phyloP scores from a whole-genome alignment of 2,888 invertebrate species.

The Drosophila kambysellisi region DNA sequence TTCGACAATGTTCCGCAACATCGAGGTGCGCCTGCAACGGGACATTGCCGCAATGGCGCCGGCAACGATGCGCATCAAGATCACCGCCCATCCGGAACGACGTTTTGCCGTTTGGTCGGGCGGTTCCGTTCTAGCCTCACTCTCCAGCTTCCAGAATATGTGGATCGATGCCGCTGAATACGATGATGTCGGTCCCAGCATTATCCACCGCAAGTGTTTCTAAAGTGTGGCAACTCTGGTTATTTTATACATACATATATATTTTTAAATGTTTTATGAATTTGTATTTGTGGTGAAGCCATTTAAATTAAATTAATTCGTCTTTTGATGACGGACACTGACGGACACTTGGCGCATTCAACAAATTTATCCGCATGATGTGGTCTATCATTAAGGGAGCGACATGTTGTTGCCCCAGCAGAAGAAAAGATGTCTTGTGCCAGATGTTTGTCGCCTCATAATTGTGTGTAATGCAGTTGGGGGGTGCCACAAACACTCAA shows the following conservation, averaged over 20 bases:
- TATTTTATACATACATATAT: slow-evolving; percentile 40
- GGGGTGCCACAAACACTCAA: slow-evolving; percentile 21
- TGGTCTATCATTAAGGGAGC: slow-evolving; percentile 74
- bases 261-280: not conserved
- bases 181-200: slow-evolving; percentile 96
- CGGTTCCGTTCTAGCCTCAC: slow-evolving; percentile 93
- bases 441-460: slow-evolving; percentile 75
- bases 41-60: slow-evolving; percentile 94
- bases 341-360: no score
- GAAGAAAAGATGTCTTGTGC: slow-evolving; percentile 33
- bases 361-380: no score
- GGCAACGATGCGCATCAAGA: slow-evolving; percentile 95
- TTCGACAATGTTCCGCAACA: slow-evolving; percentile 96
- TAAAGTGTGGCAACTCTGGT: slow-evolving; percentile 74
- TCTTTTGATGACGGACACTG: no score
- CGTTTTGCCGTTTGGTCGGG: slow-evolving; percentile 97
- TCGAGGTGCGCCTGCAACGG: slow-evolving; percentile 94
- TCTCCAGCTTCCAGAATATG: slow-evolving; percentile 96
- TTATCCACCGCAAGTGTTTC: slow-evolving; percentile 98
- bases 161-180: slow-evolving; percentile 97
- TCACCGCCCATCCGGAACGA: slow-evolving; percentile 94
- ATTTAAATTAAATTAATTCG: no score
- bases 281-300: no score
- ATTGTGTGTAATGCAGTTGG: slow-evolving; percentile 50
- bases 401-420: slow-evolving; percentile 28